Conservation (phyloP, 2,888 invertebrate species). For the Hydraecia micacea region DNA sequence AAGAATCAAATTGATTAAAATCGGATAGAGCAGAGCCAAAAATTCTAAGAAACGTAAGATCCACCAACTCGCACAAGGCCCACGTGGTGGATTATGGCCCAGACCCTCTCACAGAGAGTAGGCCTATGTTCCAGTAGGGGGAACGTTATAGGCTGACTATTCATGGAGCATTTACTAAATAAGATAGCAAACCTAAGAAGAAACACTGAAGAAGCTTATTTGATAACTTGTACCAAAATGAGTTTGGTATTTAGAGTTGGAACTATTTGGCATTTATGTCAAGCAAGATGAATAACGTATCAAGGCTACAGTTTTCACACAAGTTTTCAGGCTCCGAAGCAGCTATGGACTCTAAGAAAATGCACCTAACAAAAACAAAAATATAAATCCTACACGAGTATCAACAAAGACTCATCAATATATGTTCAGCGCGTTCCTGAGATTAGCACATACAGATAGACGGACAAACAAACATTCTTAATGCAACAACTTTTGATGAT, state of each 20-base stretch:
- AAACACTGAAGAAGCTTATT: not conserved
- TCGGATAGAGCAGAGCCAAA: not conserved
- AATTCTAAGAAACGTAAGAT: no score
- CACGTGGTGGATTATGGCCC: not conserved
- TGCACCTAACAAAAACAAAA: not conserved
- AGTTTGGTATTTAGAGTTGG: no score
- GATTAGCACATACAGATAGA: slow-evolving; percentile 41
- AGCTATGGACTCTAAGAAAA: not conserved
- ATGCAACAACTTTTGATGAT: slow-evolving; percentile 51
- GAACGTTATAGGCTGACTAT: no score
- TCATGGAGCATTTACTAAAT: not conserved
- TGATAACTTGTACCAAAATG: not conserved
- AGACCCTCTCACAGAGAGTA: not conserved
- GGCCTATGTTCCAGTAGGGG: not conserved
- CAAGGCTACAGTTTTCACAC: not conserved
- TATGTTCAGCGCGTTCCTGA: slow-evolving; percentile 11
- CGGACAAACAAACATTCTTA: slow-evolving; percentile 50
- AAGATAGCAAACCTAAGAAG: not conserved
- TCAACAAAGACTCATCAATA: slow-evolving; percentile 26
- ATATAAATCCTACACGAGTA: not conserved
- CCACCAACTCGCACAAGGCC: not conserved
- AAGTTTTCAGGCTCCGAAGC: not conserved
- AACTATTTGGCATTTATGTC: not conserved
- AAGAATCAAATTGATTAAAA: not conserved
- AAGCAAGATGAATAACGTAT: not conserved